Evolutionary conservation across 2,113 vertebrate genomes (phyloP).

Genomic region (Steatornis caripensis): DNA sequence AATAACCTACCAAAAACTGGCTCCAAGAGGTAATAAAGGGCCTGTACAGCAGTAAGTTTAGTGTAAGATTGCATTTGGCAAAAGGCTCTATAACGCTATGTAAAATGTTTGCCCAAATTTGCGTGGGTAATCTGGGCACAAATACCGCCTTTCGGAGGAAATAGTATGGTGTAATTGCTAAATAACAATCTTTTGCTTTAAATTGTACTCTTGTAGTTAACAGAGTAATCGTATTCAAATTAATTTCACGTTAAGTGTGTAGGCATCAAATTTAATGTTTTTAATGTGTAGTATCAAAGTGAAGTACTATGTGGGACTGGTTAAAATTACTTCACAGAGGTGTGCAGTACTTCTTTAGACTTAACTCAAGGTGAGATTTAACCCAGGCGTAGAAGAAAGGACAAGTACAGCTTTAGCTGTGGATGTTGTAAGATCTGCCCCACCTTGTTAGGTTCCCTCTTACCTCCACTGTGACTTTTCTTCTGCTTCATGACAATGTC

Average conservation of each 20-base stretch:
- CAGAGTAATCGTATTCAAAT: neutral
- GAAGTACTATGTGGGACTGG: neutral
- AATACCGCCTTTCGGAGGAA: neutral
- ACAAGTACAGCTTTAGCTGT: neutral
- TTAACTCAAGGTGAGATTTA: neutral
- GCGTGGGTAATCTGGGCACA: neutral
- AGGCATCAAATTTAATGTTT: neutral
- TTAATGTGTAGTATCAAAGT: neutral
- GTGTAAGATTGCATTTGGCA: neutral
- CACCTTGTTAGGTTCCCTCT: neutral
- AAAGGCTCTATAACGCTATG: neutral
- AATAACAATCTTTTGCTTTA: neutral
- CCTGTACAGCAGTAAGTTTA: neutral
- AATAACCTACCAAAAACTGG: neutral
- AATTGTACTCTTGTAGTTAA: neutral
- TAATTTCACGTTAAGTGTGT: neutral
- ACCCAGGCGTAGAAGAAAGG: neutral
- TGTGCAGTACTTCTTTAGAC: neutral
- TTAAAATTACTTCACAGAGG: neutral
- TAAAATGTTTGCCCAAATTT: neutral
- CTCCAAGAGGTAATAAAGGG: neutral
- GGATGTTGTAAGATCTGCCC: neutral
- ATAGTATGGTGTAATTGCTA: neutral
- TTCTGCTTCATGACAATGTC: neutral
- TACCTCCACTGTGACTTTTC: neutral